Conservation (phyloP, 2,113 vertebrate genomes). For the Clarias gariepinus region DNA sequence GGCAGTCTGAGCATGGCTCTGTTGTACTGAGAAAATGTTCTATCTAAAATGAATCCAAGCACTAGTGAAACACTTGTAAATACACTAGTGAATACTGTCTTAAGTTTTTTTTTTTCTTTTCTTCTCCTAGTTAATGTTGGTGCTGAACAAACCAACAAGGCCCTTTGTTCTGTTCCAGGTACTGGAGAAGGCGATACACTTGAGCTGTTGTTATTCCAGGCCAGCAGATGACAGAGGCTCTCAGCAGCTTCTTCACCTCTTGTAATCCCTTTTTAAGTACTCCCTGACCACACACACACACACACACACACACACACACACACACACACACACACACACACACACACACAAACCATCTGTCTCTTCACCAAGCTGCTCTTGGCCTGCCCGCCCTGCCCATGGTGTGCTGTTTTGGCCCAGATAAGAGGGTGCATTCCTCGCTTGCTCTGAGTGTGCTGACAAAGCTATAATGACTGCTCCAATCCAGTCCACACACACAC, state of each 20-base stretch:
- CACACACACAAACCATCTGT: slow-evolving; percentile 7
- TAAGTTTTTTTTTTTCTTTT: no score
- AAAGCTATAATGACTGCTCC: slow-evolving; percentile 44
- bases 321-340: not conserved
- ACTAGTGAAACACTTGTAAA: no score
- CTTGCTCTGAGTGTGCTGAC: slow-evolving; percentile 23
- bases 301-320: slow-evolving; percentile 22
- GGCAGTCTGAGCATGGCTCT: no score
- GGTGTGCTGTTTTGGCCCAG: slow-evolving; percentile 33
- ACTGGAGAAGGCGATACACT: slow-evolving; percentile 33
- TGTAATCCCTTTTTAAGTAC: slow-evolving; percentile 44
- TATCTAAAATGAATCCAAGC: no score
- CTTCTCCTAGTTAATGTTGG: not conserved
- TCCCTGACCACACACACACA: not conserved
- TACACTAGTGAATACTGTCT: not conserved
- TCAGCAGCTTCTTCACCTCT: slow-evolving; percentile 17
- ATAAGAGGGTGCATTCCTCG: slow-evolving; percentile 37
- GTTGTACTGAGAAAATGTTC: no score
- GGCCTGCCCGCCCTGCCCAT: not conserved
- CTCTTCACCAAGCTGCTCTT: not conserved
- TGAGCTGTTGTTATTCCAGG: slow-evolving; percentile 48
- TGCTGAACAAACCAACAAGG: not conserved
- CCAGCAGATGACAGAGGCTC: slow-evolving; percentile 30
- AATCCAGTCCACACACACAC: slow-evolving; percentile 10
- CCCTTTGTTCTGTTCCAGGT: slow-evolving; percentile 21